A percentile compares a stretch with the other conserved stretches of the same genome.
phyloP scores from a whole-genome alignment of 2,113 vertebrate genomes.

The Pomatostomus ruficeps region DNA sequence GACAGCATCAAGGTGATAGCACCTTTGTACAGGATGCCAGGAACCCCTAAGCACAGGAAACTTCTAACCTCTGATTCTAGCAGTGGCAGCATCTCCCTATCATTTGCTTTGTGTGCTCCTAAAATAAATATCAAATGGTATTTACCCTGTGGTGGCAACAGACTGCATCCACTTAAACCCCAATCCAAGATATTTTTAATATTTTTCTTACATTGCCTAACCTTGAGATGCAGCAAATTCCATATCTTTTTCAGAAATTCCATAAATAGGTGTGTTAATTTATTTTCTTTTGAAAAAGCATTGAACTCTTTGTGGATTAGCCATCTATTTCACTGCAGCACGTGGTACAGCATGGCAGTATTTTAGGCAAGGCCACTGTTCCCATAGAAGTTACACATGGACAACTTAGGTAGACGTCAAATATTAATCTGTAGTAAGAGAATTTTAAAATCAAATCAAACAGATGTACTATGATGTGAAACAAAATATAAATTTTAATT shows the following conservation, averaged over 20 bases:
- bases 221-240: background rate
- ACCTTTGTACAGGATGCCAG: fast-evolving
- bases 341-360: background rate
- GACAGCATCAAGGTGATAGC: background rate
- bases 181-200: background rate
- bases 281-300: background rate
- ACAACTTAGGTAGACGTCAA: background rate
- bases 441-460: background rate
- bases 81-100: background rate
- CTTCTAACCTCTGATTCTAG: background rate
- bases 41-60: background rate
- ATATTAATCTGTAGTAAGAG: background rate
- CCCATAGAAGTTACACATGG: background rate
- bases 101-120: background rate
- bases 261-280: background rate
- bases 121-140: background rate
- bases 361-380: background rate
- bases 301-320: background rate
- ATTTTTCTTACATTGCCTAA: background rate
- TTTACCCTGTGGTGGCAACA: background rate
- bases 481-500: background rate
- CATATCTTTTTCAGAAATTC: background rate
- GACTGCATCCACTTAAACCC: background rate
- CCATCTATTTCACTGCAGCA: background rate
- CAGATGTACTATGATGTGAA: background rate